Conservation (phyloP, 1,140 invertebrate genomes). For the Chlorops oryzae region DNA sequence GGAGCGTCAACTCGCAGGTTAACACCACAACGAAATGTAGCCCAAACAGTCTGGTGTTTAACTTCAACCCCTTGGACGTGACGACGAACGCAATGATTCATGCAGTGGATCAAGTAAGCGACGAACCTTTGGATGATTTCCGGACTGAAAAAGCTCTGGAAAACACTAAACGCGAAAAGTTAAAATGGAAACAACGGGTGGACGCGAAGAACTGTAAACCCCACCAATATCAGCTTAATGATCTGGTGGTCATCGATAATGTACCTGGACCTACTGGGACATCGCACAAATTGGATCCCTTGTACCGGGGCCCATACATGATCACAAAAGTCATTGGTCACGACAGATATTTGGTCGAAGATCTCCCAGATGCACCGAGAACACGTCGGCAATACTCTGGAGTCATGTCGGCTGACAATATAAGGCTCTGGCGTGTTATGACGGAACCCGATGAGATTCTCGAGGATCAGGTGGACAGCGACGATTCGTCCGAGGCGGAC, state of each 20-base stretch:
- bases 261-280: conserved; percentile 16
- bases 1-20: conserved; percentile 5
- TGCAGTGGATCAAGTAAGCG: not conserved
- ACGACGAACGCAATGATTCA: not conserved
- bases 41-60: not conserved
- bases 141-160: conserved; percentile 23
- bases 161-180: conserved; percentile 6
- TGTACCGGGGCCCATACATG: conserved; percentile 24
- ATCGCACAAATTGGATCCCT: conserved; percentile 20
- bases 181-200: not conserved
- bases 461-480: no score
- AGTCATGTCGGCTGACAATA: conserved; percentile 13
- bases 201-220: conserved; percentile 13
- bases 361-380: conserved; percentile 11
- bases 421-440: conserved; percentile 15
- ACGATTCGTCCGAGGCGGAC: no score
- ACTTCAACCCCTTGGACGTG: not conserved
- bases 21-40: conserved; percentile 1
- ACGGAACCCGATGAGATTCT: conserved; percentile 2
- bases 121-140: conserved; percentile 8
- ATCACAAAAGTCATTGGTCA: conserved; percentile 10
- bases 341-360: conserved; percentile 16
- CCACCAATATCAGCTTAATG: conserved; percentile 17
- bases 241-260: conserved; percentile 23
- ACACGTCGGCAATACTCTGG: conserved; percentile 6